Evolutionary conservation across 2,888 invertebrate species (phyloP).

Genomic region (Athalia circularis): DNA sequence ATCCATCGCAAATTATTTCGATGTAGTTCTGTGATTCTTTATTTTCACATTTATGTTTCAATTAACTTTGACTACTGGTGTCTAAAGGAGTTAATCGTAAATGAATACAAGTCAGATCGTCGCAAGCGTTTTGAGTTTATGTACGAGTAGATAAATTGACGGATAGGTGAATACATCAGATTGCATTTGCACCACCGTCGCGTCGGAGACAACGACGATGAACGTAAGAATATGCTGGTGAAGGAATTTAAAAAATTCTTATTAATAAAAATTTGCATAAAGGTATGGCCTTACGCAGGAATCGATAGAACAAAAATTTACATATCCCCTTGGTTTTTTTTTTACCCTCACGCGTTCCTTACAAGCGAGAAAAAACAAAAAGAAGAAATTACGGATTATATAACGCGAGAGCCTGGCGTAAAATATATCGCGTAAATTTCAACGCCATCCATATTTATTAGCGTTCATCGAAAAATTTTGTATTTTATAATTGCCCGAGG

Average conservation of each 20-base stretch:
- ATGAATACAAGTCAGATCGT: background rate
- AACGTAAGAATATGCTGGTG: background rate
- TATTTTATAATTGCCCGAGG: background rate
- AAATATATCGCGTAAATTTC: background rate
- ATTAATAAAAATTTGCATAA: conserved; percentile 31
- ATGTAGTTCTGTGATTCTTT: too few relatives aligned
- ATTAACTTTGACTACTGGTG: background rate
- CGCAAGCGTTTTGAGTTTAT: background rate
- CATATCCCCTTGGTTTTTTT: background rate
- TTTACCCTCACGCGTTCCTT: background rate
- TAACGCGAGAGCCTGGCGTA: background rate
- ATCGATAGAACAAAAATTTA: conserved; percentile 25
- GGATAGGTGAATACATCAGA: background rate
- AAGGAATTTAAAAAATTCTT: conserved; percentile 18
- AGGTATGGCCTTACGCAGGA: conserved; percentile 6
- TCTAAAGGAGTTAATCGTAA: background rate
- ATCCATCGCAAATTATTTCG: too few relatives aligned
- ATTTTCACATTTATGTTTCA: background rate
- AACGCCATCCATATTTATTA: background rate
- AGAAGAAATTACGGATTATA: background rate
- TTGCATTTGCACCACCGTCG: too few relatives aligned
- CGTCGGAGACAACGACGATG: background rate
- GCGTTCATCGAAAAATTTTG: background rate
- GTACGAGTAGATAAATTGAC: background rate
- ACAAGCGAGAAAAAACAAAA: background rate